Conservation (phyloP, 1,140 invertebrate species). For the Tenebrio molitor region DNA sequence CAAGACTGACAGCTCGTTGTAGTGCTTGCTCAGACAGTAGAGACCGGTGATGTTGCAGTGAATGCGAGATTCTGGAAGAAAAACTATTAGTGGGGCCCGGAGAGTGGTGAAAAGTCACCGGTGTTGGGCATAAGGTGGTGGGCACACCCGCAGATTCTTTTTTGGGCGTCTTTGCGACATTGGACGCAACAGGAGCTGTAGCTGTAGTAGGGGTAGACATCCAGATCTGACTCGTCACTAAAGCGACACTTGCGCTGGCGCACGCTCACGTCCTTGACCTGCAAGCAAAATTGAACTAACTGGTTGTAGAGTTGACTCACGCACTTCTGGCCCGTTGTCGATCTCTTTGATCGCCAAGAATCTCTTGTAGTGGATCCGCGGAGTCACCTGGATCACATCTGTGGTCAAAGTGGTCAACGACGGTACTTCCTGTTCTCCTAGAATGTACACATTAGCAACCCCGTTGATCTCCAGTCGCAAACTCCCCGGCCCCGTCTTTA, state of each 20-base stretch:
- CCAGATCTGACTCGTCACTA: slow-evolving; percentile 73
- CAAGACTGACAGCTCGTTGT: slow-evolving; percentile 73
- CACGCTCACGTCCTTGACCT: slow-evolving; percentile 62
- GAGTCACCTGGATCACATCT: slow-evolving; percentile 66
- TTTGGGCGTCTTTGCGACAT: slow-evolving; percentile 75
- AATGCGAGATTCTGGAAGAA: slow-evolving; percentile 52
- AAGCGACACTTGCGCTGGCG: slow-evolving; percentile 72
- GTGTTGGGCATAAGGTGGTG: slow-evolving; percentile 77
- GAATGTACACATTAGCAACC: slow-evolving; percentile 72
- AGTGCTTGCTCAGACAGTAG: slow-evolving; percentile 73
- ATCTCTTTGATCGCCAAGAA: slow-evolving; percentile 63
- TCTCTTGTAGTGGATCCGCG: slow-evolving; percentile 57
- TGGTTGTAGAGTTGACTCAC: no score
- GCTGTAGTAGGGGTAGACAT: slow-evolving; percentile 75
- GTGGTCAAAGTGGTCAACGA: slow-evolving; percentile 73
- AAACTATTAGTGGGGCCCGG: background rate
- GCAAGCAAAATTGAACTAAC: slow-evolving; percentile 31
- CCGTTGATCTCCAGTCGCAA: slow-evolving; percentile 71
- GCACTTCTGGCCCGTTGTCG: slow-evolving; percentile 63
- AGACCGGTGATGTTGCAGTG: slow-evolving; percentile 73
- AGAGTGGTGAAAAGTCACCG: slow-evolving; percentile 48
- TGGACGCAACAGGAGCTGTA: slow-evolving; percentile 79
- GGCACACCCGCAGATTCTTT: slow-evolving; percentile 75
- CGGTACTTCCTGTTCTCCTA: slow-evolving; percentile 76
- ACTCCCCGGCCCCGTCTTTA: slow-evolving; percentile 70